Evolutionary conservation across 1,140 invertebrate genomes (phyloP), one percentile per base, ranked within the genome.

Genomic region (Ptiloglossa arizonensis): DNA sequence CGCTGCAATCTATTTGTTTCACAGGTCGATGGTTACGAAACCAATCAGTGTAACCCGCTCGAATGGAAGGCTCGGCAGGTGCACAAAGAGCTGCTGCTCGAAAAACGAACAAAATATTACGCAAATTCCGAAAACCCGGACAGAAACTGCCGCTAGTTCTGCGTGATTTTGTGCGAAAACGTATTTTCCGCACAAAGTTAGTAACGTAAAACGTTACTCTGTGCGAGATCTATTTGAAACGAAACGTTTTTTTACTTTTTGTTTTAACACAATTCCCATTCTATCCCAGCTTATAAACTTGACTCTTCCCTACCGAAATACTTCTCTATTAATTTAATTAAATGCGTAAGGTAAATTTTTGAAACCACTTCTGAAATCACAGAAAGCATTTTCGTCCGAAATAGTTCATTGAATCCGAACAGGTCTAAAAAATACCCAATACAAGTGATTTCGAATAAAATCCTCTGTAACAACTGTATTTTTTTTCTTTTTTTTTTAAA

Each of bases 21-120:
- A 86, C 83, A 86, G 84, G 41, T 83, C 62, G 64, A 75, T 85
- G 84, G 84, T 81, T 85, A 76, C 80, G 79, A 82, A 86, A 86
- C 83, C 84, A 86, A 86, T 86, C 84, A 86, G 77, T 79, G 84
- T 82, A 82, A 74, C 57, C 69, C 83, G 83, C 69, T 77, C 83
- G 80, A 85, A 86, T 72, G 83, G 84, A 85, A 86, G 76, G 64
- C 68, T 72, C 79, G 38, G 59, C 64, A 86, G 74, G 54, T 86
- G 80, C 75, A 82, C 84, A 86, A 86, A 86, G 83, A 57, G 41
- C 32, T n/a, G 79, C 29, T 56, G 59, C 48, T 32, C 44, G 54
- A 69, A 70, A 82, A 82, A 64, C 52, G 69, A 72, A 46, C 63
- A 69, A 68, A 83, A 84, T 80, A 80, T 80, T 76, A 63, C 44